Percentiles rank a stretch among this genome's conserved stretches.
Evolutionary conservation across 2,888 invertebrate species (phyloP).

Genomic region (Falcaria lacertinaria): DNA sequence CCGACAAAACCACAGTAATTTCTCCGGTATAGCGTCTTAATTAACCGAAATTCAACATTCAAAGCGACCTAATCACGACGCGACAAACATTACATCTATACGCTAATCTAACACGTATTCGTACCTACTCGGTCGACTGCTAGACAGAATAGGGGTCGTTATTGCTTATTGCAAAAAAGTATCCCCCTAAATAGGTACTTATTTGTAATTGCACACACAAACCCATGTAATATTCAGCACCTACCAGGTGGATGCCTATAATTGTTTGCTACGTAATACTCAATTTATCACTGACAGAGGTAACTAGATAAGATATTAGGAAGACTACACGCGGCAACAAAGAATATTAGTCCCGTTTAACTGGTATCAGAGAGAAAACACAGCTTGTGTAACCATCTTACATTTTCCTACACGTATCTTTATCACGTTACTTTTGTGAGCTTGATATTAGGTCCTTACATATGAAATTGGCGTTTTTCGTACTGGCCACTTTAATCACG

Average conservation of each 20-base stretch:
- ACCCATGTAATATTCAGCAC: too few relatives aligned
- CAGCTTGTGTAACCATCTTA: conserved; percentile 22
- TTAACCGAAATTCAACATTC: conserved; percentile 39
- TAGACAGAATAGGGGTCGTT: background rate
- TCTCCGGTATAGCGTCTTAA: conserved; percentile 32
- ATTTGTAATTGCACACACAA: too few relatives aligned
- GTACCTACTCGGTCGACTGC: too few relatives aligned
- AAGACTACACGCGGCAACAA: conserved; percentile 30
- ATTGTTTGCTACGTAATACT: conserved; percentile 31
- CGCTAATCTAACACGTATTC: background rate
- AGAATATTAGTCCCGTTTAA: conserved; percentile 37
- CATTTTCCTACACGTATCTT: conserved; percentile 10
- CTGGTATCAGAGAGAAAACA: conserved; percentile 23
- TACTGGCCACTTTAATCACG: too few relatives aligned
- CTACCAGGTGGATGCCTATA: conserved; percentile 20
- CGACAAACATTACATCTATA: conserved; percentile 10
- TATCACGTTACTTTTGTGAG: background rate
- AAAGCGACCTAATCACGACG: conserved; percentile 27
- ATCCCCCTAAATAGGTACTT: too few relatives aligned
- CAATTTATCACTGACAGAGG: conserved; percentile 47
- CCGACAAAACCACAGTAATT: conserved; percentile 34
- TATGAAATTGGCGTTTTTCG: too few relatives aligned
- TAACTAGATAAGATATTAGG: conserved; percentile 50
- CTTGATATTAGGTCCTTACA: too few relatives aligned
- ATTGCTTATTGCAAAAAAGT: too few relatives aligned